These are phyloP conservation scores for Drosophila greeni DNA, from an alignment of 2,888 invertebrate genomes.

Conservation along the genomic window DNA sequence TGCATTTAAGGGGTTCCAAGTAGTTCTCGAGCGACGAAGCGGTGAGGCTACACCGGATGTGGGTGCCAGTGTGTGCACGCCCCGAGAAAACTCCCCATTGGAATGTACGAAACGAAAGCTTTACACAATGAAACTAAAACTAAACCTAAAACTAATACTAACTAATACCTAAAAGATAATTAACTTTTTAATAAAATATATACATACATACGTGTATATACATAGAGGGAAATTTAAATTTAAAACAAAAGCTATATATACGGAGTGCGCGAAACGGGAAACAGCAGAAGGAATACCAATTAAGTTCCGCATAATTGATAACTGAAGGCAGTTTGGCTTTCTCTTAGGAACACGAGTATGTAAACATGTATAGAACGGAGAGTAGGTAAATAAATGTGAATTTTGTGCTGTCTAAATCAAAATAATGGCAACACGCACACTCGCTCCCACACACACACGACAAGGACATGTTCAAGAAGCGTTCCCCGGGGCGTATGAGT, in stretches of 20 bases:
- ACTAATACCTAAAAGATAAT: conserved; percentile 36
- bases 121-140: conserved; percentile 57
- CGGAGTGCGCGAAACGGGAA: conserved; percentile 1
- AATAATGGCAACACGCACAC: conserved; percentile 22
- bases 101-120: conserved; percentile 66
- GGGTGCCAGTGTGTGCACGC: conserved; percentile 4
- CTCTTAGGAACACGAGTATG: conserved; percentile 10
- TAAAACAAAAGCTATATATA: conserved; percentile 46
- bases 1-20: conserved; percentile 18
- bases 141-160: conserved; percentile 34
- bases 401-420: conserved; percentile 35
- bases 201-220: background rate
- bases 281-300: conserved; percentile 4
- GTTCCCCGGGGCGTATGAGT: conserved; percentile 26
- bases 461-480: conserved; percentile 6
- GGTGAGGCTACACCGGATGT: background rate
- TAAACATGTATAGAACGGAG: background rate
- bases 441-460: background rate
- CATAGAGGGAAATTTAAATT: conserved; percentile 21
- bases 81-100: conserved; percentile 2
- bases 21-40: background rate
- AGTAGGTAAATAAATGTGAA: conserved; percentile 28
- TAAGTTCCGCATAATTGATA: conserved; percentile 9
- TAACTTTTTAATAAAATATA: conserved; percentile 7
- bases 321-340: conserved; percentile 11